Base-by-base conservation (phyloP, 1,140 invertebrate species). In the Olivierus martensii region DNA sequence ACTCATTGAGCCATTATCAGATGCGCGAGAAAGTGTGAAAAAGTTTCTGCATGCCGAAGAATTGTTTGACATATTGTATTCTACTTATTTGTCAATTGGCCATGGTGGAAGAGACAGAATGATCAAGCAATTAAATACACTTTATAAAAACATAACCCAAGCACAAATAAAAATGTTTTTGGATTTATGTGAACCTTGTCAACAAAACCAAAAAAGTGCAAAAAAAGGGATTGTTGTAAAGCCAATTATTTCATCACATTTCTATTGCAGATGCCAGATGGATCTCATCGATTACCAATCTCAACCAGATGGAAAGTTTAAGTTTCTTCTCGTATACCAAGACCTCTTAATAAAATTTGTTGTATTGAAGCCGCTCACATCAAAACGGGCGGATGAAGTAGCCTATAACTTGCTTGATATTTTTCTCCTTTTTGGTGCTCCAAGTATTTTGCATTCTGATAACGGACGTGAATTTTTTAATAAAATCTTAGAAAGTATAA, bases 341-440 rank as follows among this genome's bases (percentile, higher is more conserved):
- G 66, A 72, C 51, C 67, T 73, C 55, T 59, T 71, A 21, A 73
- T 68, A 0, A 74, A 75, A 62, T 74, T 71, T 61, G 56, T 64
- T 49, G 52, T 64, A 55, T 57, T 72, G 11, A 59, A 64, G 28
- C 61, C 68, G 19, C 51, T 73, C 10, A 66, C 58, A 59, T 59
- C 57, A 21, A 72, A 71, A 58, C 39, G 55, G 22, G 67, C 63
- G 17, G 57, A 61, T 37, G 65, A 70, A 63, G 66, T 71, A 22
- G 63, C 63, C 14, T 58, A 59, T 38, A 53, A 69, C n/a, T 48
- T 71, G 12, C 21, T 67, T 1, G 37, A 41, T 51, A 68, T 71
- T 52, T 71, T 71, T 64, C 58, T 62, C 22, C 55, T 65, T 58
- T 63, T 67, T 59, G 64, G 65, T n/a, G 63, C 63, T 44, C 66